phyloP scores from a whole-genome alignment of 2,888 invertebrate species.

The Patella pellucida region DNA sequence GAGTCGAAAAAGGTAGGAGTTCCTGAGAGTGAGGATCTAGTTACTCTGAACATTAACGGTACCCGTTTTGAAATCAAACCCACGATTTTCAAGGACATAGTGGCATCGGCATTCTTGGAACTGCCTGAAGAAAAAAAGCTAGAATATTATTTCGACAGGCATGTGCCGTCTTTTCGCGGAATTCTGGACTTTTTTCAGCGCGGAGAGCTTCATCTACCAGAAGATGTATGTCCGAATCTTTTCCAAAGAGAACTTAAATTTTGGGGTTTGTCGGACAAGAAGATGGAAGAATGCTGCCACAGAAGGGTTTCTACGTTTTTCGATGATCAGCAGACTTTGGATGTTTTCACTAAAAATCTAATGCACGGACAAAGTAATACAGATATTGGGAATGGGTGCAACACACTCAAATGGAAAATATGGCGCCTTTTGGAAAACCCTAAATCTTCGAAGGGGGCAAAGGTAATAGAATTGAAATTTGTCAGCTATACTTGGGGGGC shows the following conservation, averaged over 20 bases:
- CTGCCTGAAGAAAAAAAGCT: not conserved
- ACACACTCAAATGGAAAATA: constrained; percentile 13
- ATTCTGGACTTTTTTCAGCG: constrained; percentile 72
- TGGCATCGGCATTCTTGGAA: not conserved
- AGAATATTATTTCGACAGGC: constrained; percentile 34
- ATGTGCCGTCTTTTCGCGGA: constrained; percentile 37
- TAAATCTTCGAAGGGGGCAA: constrained; percentile 31
- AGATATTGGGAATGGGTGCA: constrained; percentile 21
- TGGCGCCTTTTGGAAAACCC: constrained; percentile 40
- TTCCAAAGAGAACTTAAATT: constrained; percentile 73
- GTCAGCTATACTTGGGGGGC: no score
- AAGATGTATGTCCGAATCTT: constrained; percentile 89
- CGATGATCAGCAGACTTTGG: constrained; percentile 30
- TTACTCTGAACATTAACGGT: constrained; percentile 32
- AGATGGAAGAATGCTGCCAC: constrained; percentile 40
- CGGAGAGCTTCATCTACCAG: constrained; percentile 90
- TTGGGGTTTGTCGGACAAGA: constrained; percentile 37
- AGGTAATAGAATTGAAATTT: constrained; percentile 23
- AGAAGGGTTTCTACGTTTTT: constrained; percentile 33
- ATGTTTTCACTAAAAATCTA: constrained; percentile 23
- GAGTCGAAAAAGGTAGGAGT: no score
- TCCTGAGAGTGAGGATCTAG: not conserved
- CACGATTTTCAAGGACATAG: not conserved
- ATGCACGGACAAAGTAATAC: constrained; percentile 13
- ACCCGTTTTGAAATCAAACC: constrained; percentile 27